Evolutionary conservation across 2,888 invertebrate species (phyloP).

Genomic region (Pycnomerus fuliginosus): DNA sequence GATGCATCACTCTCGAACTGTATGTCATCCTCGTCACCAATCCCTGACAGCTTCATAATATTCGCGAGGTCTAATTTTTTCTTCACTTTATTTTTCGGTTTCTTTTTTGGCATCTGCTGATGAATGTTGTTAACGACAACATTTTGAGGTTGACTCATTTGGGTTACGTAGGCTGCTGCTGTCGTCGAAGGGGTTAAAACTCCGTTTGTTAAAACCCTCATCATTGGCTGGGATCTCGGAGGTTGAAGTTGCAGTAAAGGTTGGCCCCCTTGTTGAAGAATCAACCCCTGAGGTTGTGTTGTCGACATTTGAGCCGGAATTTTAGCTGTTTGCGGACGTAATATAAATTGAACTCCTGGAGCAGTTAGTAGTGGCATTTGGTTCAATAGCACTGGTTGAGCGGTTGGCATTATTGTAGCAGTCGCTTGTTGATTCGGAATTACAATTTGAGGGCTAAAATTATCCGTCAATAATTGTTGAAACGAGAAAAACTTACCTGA

Average conservation of each 20-base stretch:
- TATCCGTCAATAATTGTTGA: constrained; percentile 3
- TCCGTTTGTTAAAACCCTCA: constrained; percentile 65
- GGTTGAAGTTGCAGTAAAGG: constrained; percentile 42
- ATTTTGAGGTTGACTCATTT: constrained; percentile 35
- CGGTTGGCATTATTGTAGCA: constrained; percentile 50
- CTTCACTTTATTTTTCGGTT: constrained; percentile 51
- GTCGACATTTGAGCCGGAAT: constrained; percentile 49
- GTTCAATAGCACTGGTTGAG: constrained; percentile 49
- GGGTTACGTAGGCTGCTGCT: constrained; percentile 39
- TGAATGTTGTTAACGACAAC: constrained; percentile 31
- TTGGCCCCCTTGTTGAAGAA: constrained; percentile 47
- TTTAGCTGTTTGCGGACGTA: constrained; percentile 64
- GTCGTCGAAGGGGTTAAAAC: constrained; percentile 53
- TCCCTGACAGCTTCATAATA: constrained; percentile 71
- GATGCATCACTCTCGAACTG: constrained; percentile 54
- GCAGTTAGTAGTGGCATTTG: constrained; percentile 53
- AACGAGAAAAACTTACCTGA: constrained; percentile 40
- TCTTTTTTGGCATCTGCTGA: constrained; percentile 41
- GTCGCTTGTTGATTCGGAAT: constrained; percentile 45
- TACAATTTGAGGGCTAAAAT: constrained; percentile 49
- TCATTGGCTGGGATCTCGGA: constrained; percentile 39
- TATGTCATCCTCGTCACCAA: constrained; percentile 67
- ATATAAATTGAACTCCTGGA: constrained; percentile 70
- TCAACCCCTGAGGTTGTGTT: constrained; percentile 46
- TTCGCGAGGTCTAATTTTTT: constrained; percentile 69